Percentiles rank a stretch among this genome's conserved stretches.
These are phyloP conservation scores for Drosophila engyochracea DNA, from an alignment of 2,888 invertebrate species.

Conservation along the genomic window DNA sequence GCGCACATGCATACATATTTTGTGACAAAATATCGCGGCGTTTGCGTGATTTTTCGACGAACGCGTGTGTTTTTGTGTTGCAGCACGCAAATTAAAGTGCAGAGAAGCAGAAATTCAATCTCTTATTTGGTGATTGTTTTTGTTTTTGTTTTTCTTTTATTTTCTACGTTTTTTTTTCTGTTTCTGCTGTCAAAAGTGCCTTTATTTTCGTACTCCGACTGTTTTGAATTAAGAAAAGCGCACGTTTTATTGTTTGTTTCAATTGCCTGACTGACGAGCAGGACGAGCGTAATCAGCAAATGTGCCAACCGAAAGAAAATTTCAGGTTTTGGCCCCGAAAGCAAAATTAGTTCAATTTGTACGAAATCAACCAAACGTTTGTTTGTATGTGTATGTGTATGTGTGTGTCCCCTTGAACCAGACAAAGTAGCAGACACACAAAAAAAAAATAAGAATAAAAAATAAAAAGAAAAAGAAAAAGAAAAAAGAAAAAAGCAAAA, in stretches of 20 bases:
- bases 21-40: constrained; percentile 41
- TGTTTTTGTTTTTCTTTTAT: constrained; percentile 9
- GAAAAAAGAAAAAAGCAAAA: constrained; percentile 6
- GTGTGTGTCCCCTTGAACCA: constrained; percentile 5
- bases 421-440: constrained; percentile 31
- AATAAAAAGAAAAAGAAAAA: constrained; percentile 1
- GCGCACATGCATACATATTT: neutral
- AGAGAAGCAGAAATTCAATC: constrained; percentile 79
- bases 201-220: constrained; percentile 49
- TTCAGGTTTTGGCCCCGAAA: constrained; percentile 55
- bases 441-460: constrained; percentile 1
- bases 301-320: constrained; percentile 67
- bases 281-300: constrained; percentile 74
- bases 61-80: constrained; percentile 70
- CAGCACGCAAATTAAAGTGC: constrained; percentile 77
- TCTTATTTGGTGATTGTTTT: constrained; percentile 69
- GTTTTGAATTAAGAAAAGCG: constrained; percentile 78
- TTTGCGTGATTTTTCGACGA: constrained; percentile 60
- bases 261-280: constrained; percentile 71
- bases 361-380: constrained; percentile 72
- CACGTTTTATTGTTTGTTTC: constrained; percentile 80
- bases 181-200: constrained; percentile 49
- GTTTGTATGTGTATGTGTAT: constrained; percentile 13
- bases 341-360: constrained; percentile 79
- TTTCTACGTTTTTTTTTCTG: constrained; percentile 5